phyloP scores from a whole-genome alignment of 2,888 invertebrate genomes.

The Andricus quercusramuli region DNA sequence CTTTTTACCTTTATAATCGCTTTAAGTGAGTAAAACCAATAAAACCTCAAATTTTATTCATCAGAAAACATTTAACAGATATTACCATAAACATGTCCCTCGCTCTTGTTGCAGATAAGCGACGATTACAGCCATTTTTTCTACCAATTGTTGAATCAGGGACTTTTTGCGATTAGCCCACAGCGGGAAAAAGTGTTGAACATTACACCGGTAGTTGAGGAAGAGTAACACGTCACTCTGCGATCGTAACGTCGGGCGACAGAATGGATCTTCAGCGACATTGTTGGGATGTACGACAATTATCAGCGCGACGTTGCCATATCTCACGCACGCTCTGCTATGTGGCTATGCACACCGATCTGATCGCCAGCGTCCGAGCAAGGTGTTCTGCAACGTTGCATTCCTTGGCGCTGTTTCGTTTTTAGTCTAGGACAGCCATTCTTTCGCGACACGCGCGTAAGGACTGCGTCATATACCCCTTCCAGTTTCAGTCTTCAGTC shows the following conservation, averaged over 20 bases:
- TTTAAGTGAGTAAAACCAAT: no score
- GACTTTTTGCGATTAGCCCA: neutral
- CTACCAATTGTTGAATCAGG: neutral
- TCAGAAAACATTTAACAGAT: no score
- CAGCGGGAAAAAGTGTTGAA: neutral
- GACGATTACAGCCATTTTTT: neutral
- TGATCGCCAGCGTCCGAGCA: constrained; percentile 56
- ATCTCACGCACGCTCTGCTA: constrained; percentile 68
- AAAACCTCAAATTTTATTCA: no score
- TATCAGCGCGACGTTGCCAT: constrained; percentile 72
- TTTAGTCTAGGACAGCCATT: constrained; percentile 75
- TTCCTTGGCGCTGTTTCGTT: constrained; percentile 75
- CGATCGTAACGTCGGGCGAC: constrained; percentile 58
- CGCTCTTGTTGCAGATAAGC: no score
- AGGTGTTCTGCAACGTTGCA: constrained; percentile 74
- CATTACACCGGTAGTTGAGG: constrained; percentile 35
- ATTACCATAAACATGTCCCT: no score
- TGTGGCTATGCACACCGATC: constrained; percentile 47
- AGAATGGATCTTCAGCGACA: constrained; percentile 66
- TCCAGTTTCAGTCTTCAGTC: constrained; percentile 41
- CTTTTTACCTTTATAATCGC: no score
- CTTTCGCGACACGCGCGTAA: constrained; percentile 72
- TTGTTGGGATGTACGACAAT: constrained; percentile 74
- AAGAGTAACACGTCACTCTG: constrained; percentile 66
- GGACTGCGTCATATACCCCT: constrained; percentile 54